These are phyloP conservation scores for Platysteira castanea DNA, from an alignment of 2,113 vertebrate species.

Conservation along the genomic window DNA sequence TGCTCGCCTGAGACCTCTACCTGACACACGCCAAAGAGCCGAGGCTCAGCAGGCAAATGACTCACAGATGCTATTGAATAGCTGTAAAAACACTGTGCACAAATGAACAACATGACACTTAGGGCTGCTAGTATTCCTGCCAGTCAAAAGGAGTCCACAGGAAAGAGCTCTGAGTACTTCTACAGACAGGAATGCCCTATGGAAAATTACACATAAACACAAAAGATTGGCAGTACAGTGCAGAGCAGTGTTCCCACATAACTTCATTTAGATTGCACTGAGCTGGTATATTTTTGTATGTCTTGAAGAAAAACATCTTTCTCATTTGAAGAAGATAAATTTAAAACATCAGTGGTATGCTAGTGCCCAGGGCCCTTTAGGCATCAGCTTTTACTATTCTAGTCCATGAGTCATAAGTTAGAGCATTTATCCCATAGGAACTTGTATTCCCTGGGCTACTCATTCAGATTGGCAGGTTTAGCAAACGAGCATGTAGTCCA, in stretches of 20 bases:
- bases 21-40: background rate
- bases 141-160: conserved; percentile 71
- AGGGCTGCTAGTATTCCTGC: conserved; percentile 65
- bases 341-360: conserved; percentile 62
- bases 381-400: conserved; percentile 32
- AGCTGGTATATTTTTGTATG: conserved; percentile 64
- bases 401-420: conserved; percentile 43
- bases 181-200: conserved; percentile 64
- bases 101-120: conserved; percentile 70
- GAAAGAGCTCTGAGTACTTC: conserved; percentile 60
- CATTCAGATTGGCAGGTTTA: conserved; percentile 54
- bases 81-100: conserved; percentile 67
- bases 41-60: conserved; percentile 44
- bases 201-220: conserved; percentile 59
- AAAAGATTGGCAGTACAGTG: conserved; percentile 42
- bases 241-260: conserved; percentile 45
- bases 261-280: conserved; percentile 57
- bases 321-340: conserved; percentile 70
- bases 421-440: conserved; percentile 38
- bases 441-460: conserved; percentile 51
- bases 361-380: conserved; percentile 28
- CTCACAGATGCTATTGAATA: conserved; percentile 73
- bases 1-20: background rate
- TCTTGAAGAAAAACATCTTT: conserved; percentile 69
- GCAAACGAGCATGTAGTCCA: conserved; percentile 58